Evolutionary conservation across 2,113 vertebrate species (phyloP), one percentile per base, ranked within the genome.

Genomic region (Proteles cristata): DNA sequence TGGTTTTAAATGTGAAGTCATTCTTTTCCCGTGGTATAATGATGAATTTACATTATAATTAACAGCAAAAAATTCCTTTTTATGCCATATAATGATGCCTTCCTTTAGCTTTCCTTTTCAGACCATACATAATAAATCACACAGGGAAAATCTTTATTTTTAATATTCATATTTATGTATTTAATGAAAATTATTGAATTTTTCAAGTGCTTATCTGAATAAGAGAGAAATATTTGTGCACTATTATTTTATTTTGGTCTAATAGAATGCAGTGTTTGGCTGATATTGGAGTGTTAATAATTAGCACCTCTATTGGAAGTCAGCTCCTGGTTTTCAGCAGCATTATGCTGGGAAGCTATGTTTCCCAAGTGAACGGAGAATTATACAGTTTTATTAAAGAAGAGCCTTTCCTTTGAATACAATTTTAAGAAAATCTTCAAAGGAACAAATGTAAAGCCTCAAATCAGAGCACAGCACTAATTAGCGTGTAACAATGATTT

Each of bases 131-230:
- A 99, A 99, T 99, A 98, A 98, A 99, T 98, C 97, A 98, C 94
- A 96, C 55, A 92, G 97, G 97, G 5, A 89, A 98, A 98, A 99
- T 98, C 96, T 97, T 98, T 98, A 98, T 98, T 99, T 99, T 98
- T 99, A 99, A 98, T 99, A 98, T 98, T 98, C 98, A 98, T 98
- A 98, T 98, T 99, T 98, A 98, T 98, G 98, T 97, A 90, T 98
- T 98, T 99, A 99, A 99, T 98, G 98, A 98, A 98, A 95, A 81
- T 98, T 98, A 99, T 98, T 98, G 98, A 98, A 96, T 98, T 98
- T 98, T 98, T 98, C 97, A 98, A 98, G 93, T 97, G 93, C 96
- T 98, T 98, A 98, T 97, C 98, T 96, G 89, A 98, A 98, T 93
- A 91, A 96, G 96, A 94, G 97, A 98, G 95, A 98, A 98, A 98